These are phyloP conservation scores for Ceriagrion tenellum DNA, from an alignment of 2,888 invertebrate genomes.

Conservation along the genomic window DNA sequence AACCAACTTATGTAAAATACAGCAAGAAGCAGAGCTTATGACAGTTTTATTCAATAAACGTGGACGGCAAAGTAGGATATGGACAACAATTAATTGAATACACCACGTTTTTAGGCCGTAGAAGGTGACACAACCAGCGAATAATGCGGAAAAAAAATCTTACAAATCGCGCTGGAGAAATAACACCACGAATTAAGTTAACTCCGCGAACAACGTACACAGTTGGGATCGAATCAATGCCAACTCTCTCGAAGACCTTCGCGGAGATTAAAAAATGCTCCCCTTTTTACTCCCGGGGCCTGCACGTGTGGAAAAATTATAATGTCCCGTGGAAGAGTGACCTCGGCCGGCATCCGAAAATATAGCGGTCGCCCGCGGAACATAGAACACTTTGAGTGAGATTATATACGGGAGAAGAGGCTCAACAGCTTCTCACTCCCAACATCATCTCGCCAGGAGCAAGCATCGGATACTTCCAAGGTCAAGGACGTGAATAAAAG, in stretches of 20 bases:
- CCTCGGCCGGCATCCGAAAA: conserved; percentile 34
- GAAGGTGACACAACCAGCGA: too few species aligned
- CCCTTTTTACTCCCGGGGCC: background rate
- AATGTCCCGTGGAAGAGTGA: background rate
- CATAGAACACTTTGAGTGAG: background rate
- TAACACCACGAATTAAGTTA: too few species aligned
- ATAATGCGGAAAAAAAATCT: too few species aligned
- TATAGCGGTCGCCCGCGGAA: conserved; percentile 41
- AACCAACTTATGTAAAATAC: too few species aligned
- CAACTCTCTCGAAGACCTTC: background rate
- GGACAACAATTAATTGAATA: too few species aligned
- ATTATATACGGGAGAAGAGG: background rate
- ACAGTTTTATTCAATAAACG: too few species aligned
- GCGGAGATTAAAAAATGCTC: background rate
- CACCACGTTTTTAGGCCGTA: too few species aligned
- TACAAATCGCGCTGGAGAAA: too few species aligned
- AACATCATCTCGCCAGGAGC: background rate
- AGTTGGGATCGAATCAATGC: too few species aligned
- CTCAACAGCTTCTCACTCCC: background rate
- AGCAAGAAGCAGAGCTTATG: too few species aligned
- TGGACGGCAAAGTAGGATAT: too few species aligned
- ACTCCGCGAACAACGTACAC: too few species aligned
- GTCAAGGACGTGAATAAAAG: conserved; percentile 45
- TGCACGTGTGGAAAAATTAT: background rate
- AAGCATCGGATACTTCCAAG: conserved; percentile 32